Evolutionary conservation across 1,140 invertebrate genomes (phyloP).

Genomic region (Thalassaphorura encarpata): DNA sequence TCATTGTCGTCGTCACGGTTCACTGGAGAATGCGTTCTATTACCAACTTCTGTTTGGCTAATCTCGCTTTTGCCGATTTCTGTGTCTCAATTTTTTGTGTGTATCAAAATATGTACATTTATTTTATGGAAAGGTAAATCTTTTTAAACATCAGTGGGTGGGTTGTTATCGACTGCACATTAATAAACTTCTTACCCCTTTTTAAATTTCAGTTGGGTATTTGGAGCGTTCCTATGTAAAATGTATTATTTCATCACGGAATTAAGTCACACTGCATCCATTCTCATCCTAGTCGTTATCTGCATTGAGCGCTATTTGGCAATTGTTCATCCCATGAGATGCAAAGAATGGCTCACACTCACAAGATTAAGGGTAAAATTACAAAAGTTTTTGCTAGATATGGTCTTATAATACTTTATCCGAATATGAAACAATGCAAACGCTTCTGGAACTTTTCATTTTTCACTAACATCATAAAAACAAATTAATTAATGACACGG

Average conservation of each 20-base stretch:
- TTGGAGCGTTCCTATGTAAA: conserved; percentile 68
- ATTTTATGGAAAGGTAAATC: conserved; percentile 45
- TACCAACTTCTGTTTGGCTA: conserved; percentile 42
- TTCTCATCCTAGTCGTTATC: conserved; percentile 68
- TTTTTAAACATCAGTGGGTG: neutral
- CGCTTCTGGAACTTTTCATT: too few species aligned
- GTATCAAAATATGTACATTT: conserved; percentile 67
- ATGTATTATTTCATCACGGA: conserved; percentile 73
- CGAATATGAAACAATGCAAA: too few species aligned
- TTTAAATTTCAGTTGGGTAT: conserved; percentile 53
- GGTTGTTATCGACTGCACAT: too few species aligned
- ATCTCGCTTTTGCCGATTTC: conserved; percentile 69
- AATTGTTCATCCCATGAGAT: conserved; percentile 69
- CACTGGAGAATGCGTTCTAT: conserved; percentile 51
- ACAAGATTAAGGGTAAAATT: conserved; percentile 48
- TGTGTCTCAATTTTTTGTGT: conserved; percentile 77
- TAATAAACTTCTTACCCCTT: too few species aligned
- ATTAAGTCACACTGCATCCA: conserved; percentile 67
- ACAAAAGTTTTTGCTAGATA: too few species aligned
- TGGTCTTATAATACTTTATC: too few species aligned
- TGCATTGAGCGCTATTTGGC: conserved; percentile 72
- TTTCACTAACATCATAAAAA: too few species aligned
- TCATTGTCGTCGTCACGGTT: conserved; percentile 66
- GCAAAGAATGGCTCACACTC: conserved; percentile 62
- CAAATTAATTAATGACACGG: too few species aligned